phyloP scores from a whole-genome alignment of 1,140 invertebrate genomes.

The Drosophila albomicans region DNA sequence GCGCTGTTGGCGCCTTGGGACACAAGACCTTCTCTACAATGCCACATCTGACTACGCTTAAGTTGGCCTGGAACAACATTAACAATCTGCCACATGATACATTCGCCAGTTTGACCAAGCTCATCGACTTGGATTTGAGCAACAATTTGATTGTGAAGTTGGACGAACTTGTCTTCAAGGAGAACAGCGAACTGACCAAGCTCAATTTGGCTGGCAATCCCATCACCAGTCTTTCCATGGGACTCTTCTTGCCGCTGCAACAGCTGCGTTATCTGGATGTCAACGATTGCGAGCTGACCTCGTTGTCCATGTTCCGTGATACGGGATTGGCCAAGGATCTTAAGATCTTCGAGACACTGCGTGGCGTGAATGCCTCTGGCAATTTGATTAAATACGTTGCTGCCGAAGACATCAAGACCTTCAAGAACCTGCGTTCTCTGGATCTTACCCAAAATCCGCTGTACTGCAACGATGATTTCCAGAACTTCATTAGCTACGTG shows the following conservation, averaged over 20 bases:
- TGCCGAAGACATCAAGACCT: slow-evolving; percentile 86
- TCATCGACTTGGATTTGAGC: slow-evolving; percentile 89
- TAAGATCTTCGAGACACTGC: slow-evolving; percentile 85
- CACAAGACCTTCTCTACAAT: slow-evolving; percentile 88
- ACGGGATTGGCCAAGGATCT: slow-evolving; percentile 70
- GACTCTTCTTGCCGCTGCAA: slow-evolving; percentile 87
- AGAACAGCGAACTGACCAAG: slow-evolving; percentile 88
- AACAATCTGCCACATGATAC: slow-evolving; percentile 84
- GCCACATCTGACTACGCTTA: slow-evolving; percentile 88
- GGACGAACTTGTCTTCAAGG: slow-evolving; percentile 87
- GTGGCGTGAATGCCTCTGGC: slow-evolving; percentile 86
- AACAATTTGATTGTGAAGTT: slow-evolving; percentile 87
- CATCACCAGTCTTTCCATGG: slow-evolving; percentile 87
- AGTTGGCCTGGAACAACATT: slow-evolving; percentile 88
- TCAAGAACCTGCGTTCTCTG: slow-evolving; percentile 87
- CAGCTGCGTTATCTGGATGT: slow-evolving; percentile 87
- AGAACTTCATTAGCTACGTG: slow-evolving; percentile 87
- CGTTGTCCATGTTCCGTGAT: slow-evolving; percentile 87
- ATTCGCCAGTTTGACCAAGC: slow-evolving; percentile 85
- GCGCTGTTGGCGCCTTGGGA: slow-evolving; percentile 87
- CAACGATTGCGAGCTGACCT: slow-evolving; percentile 88
- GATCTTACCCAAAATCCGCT: slow-evolving; percentile 89
- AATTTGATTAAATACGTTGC: slow-evolving; percentile 87
- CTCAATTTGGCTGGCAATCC: slow-evolving; percentile 90
- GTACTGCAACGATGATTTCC: slow-evolving; percentile 87